A percentile compares a stretch with the other conserved stretches of the same genome.
These are phyloP conservation scores for Cheilosia grossa DNA, from an alignment of 2,888 invertebrate species.

Conservation along the genomic window DNA sequence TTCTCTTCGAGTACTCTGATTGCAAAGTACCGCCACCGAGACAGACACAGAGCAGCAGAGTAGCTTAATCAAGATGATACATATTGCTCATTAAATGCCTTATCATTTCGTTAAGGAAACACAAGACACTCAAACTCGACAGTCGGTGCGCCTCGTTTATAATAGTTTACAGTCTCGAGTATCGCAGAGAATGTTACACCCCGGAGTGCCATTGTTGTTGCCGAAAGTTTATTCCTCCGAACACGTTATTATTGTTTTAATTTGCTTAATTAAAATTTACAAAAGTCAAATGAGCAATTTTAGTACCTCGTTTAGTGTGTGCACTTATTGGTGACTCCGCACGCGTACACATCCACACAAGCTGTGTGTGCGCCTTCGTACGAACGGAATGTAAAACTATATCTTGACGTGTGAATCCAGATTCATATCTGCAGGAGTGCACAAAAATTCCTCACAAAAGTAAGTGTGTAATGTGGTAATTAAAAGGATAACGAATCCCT, in stretches of 20 bases:
- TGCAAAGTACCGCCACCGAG: constrained; percentile 4
- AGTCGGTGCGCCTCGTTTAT: not conserved
- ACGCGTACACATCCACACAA: not conserved
- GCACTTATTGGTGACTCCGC: not conserved
- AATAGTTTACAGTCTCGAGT: constrained; percentile 15
- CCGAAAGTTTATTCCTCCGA: constrained; percentile 6
- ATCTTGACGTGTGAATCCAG: constrained; percentile 41
- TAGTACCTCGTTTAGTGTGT: constrained; percentile 1
- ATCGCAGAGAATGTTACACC: constrained; percentile 7
- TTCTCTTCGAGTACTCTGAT: constrained; percentile 7
- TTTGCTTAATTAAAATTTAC: constrained; percentile 72
- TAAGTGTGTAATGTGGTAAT: constrained; percentile 47
- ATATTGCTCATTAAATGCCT: constrained; percentile 49
- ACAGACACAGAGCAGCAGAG: not conserved
- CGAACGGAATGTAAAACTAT: constrained; percentile 23
- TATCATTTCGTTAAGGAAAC: constrained; percentile 15
- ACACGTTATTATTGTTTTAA: constrained; percentile 51
- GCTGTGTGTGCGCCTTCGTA: not conserved
- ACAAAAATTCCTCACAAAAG: constrained; percentile 46
- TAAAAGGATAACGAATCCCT: constrained; percentile 64
- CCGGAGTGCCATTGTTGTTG: constrained; percentile 17
- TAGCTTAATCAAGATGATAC: constrained; percentile 41
- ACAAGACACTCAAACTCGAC: not conserved
- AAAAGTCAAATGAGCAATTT: constrained; percentile 64
- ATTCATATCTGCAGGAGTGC: constrained; percentile 39